Evolutionary conservation across 2,888 invertebrate genomes (phyloP).

Genomic region (Dryocosmus kuriphilus): DNA sequence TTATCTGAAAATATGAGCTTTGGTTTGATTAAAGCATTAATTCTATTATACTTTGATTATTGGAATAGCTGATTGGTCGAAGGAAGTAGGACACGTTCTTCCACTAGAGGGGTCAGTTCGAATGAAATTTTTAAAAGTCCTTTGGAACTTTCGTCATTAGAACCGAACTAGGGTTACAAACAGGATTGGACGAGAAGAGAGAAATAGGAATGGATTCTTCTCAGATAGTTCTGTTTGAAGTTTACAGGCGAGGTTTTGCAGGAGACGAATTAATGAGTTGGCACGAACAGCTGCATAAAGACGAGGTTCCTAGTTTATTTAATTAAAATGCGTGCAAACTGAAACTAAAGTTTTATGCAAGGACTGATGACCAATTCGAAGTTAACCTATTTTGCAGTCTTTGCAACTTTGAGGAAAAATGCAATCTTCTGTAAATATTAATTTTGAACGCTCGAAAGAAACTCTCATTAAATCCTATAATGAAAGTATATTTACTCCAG

Average conservation of each 20-base stretch:
- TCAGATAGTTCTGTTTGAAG: slow-evolving; percentile 14
- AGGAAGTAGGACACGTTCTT: slow-evolving; percentile 16
- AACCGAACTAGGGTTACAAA: slow-evolving; percentile 50
- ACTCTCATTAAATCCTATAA: background rate
- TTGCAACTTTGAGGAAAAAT: background rate
- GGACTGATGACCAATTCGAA: background rate
- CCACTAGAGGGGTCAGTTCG: background rate
- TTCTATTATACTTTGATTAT: slow-evolving; percentile 33
- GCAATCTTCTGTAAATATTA: background rate
- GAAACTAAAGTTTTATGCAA: slow-evolving; percentile 3
- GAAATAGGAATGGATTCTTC: slow-evolving; percentile 1
- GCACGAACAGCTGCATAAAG: slow-evolving; percentile 26
- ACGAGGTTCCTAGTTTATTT: background rate
- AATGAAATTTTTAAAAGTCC: slow-evolving; percentile 55
- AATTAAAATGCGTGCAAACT: slow-evolving; percentile 6
- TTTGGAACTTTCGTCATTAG: slow-evolving; percentile 55
- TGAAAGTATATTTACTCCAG: background rate
- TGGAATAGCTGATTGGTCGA: slow-evolving; percentile 22
- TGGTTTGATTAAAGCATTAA: slow-evolving; percentile 33
- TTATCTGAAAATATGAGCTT: background rate
- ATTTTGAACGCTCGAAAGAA: background rate
- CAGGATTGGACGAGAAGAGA: slow-evolving; percentile 37
- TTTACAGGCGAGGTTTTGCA: slow-evolving; percentile 8
- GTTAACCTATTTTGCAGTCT: background rate
- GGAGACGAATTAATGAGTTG: slow-evolving; percentile 33